phyloP scores from a whole-genome alignment of 2,888 invertebrate genomes.

The Drosophila mercatorum region DNA sequence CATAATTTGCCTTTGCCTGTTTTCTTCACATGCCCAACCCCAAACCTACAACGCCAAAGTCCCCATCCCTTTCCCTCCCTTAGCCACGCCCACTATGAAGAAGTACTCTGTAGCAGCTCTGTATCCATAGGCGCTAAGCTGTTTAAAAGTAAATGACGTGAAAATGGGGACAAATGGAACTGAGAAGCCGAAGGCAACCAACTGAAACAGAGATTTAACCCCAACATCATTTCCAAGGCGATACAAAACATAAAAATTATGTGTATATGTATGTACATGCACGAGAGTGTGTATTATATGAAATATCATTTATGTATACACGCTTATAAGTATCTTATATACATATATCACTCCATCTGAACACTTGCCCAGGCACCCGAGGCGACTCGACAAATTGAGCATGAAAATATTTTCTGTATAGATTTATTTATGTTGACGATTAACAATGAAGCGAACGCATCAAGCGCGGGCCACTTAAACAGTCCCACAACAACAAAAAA shows the following conservation, averaged over 20 bases:
- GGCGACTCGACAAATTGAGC: conserved; percentile 63
- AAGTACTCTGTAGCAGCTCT: conserved; percentile 14
- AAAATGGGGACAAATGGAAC: conserved; percentile 58
- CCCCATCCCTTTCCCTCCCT: neutral
- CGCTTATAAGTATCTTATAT: conserved; percentile 39
- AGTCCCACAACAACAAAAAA: conserved; percentile 31
- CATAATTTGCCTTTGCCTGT: conserved; percentile 55
- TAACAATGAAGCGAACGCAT: conserved; percentile 53
- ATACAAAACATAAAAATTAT: conserved; percentile 52
- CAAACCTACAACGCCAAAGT: neutral
- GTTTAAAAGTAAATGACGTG: conserved; percentile 80
- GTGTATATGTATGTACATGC: neutral
- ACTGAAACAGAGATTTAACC: conserved; percentile 49
- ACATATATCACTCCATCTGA: conserved; percentile 52
- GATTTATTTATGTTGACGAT: conserved; percentile 71
- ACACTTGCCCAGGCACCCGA: conserved; percentile 27
- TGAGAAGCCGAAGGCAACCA: conserved; percentile 28
- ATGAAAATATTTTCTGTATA: conserved; percentile 58
- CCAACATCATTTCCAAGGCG: conserved; percentile 41
- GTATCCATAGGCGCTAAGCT: conserved; percentile 63
- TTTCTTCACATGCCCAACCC: neutral
- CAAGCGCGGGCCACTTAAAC: conserved; percentile 43
- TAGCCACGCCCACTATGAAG: neutral
- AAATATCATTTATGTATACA: conserved; percentile 11
- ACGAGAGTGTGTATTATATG: conserved; percentile 16